Evolutionary conservation across 1,140 invertebrate species (phyloP), one percentile per base, ranked within the genome.

Genomic region (Pissodes strobi): DNA sequence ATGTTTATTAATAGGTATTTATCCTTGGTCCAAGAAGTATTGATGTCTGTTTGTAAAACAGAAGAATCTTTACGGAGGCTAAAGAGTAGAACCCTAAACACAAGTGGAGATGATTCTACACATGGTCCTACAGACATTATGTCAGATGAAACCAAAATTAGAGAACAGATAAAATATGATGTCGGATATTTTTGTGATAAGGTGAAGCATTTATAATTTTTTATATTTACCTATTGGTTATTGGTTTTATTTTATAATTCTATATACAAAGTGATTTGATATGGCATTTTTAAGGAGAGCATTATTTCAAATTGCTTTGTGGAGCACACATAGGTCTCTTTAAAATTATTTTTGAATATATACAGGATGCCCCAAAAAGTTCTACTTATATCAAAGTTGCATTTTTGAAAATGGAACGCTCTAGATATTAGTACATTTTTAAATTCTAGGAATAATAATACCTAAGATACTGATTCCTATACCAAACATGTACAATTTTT

Each of bases 81-180:
- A 56, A 95, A 96, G 77, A 93, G 92, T 81, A 88, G 91, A 45
- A 82, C 90, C 64, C 15, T 70, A 18, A 58, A 38, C 51, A 25
- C 41, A 4, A 56, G 22, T 17, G 69, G 67, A 27, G 89, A 91
- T 23, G 34, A 52, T 34, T 45, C 52, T 27, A 79, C 81, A 46
- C 82, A 83, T 46, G 38, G n/a, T 18, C 2, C 23, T 13, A 79
- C 82, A 4, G 82, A 82, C 65, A 75, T 75, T 18, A 79, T 86
- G 13, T 86, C 82, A 8, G 95, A 98, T 77, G 94, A 97, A 79
- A 92, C 95, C 76, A 98, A 97, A 82, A 97, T 97, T 77, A 83
- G 94, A 41, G 82, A 90, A 59, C 95, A 98, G 77, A 82, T 98
- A 13, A 86, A 88, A 68, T 85, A 95, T 8, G 95, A 98, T 83